A percentile compares a stretch with the other conserved stretches of the same genome.
Conservation (phyloP, 2,797 vertebrate genomes). For the Trematomus bernacchii region DNA sequence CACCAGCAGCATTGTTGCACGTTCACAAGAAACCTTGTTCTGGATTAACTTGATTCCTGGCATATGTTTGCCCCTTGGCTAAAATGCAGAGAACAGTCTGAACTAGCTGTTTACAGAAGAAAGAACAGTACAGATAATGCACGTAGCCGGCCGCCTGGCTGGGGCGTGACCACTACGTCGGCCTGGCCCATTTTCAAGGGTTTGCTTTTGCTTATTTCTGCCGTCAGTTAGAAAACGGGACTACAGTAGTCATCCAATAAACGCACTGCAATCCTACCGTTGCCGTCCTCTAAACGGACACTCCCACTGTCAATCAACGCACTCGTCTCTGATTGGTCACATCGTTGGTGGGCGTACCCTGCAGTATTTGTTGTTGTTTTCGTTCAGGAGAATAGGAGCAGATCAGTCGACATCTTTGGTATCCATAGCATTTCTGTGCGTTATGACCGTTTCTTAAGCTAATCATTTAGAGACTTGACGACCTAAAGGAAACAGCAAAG, state of each 20-base stretch:
- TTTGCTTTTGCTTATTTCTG: constrained; percentile 46
- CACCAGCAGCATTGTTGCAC: neutral
- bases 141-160: constrained; percentile 59
- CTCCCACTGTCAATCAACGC: neutral
- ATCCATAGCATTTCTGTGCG: neutral
- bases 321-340: constrained; percentile 63
- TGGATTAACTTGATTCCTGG: neutral
- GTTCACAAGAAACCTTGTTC: neutral
- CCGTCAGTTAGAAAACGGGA: constrained; percentile 21
- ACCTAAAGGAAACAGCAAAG: constrained; percentile 2
- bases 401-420: constrained; percentile 80
- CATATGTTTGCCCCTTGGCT: neutral
- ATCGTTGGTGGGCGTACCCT: constrained; percentile 5
- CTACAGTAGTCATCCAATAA: constrained; percentile 51
- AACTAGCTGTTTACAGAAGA: constrained; percentile 45
- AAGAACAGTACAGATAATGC: constrained; percentile 21
- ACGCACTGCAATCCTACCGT: constrained; percentile 9
- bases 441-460: constrained; percentile 4
- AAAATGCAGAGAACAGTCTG: too few species aligned
- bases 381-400: constrained; percentile 48
- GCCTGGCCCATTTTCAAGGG: constrained; percentile 23
- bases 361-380: constrained; percentile 82
- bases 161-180: constrained; percentile 17
- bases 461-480: neutral
- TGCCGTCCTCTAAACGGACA: constrained; percentile 26